Conservation (phyloP, 2,113 vertebrate species). For the Microcebus lehilahytsara region DNA sequence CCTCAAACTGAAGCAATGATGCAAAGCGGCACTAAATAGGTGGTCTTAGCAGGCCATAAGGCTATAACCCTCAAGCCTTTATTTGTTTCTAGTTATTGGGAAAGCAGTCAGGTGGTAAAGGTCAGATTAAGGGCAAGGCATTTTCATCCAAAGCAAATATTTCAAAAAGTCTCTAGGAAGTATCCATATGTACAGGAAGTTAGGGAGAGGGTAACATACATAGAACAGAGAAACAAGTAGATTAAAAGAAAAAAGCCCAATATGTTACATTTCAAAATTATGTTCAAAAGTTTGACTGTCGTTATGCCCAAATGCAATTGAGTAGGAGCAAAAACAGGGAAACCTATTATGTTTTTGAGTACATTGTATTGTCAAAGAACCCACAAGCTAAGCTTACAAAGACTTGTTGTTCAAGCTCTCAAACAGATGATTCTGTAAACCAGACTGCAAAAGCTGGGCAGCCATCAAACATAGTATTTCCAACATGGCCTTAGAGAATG, state of each 20-base stretch:
- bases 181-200: not conserved
- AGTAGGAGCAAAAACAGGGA: not conserved
- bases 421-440: not conserved
- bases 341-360: not conserved
- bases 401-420: not conserved
- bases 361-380: not conserved
- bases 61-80: not conserved
- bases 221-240: not conserved
- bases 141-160: not conserved
- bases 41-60: not conserved
- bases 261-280: not conserved
- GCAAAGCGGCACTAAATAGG: not conserved
- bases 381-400: not conserved
- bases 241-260: not conserved
- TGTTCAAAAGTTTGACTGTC: not conserved
- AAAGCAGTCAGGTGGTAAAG: not conserved
- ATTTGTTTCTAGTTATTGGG: not conserved
- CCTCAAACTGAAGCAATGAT: not conserved
- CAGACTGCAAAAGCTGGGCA: not conserved
- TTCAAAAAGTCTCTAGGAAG: not conserved
- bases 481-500: not conserved
- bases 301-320: not conserved
- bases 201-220: not conserved
- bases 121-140: not conserved
- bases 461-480: not conserved